These are phyloP conservation scores for Merodon equestris DNA, from an alignment of 2,888 invertebrate species.

Conservation along the genomic window DNA sequence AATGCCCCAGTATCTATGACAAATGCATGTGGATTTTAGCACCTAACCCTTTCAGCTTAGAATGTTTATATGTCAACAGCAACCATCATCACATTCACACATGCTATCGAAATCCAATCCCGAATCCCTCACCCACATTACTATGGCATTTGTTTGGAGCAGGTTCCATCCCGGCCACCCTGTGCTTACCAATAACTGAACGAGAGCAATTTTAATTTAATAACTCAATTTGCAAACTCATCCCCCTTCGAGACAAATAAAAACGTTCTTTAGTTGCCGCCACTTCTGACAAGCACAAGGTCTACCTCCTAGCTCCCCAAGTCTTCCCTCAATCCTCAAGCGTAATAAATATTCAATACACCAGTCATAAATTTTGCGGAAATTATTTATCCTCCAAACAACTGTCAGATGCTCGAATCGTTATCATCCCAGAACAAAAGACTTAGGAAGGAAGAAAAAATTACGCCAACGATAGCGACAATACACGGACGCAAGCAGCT, in stretches of 20 bases:
- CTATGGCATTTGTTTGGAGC: background rate
- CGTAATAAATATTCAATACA: constrained; percentile 58
- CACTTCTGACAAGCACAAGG: background rate
- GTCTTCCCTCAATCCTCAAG: constrained; percentile 35
- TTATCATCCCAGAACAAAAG: constrained; percentile 22
- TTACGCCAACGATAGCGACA: background rate
- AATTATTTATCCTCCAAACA: constrained; percentile 21
- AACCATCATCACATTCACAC: constrained; percentile 29
- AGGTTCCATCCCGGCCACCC: no score
- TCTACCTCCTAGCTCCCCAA: background rate
- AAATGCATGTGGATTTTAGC: no score
- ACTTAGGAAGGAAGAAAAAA: constrained; percentile 5
- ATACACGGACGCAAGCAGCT: background rate
- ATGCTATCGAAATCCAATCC: constrained; percentile 24
- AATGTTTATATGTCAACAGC: no score
- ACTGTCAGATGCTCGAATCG: constrained; percentile 38
- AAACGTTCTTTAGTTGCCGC: background rate
- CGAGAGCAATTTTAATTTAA: constrained; percentile 55
- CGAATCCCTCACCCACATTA: constrained; percentile 11
- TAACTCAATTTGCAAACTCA: constrained; percentile 45
- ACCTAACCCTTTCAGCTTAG: no score
- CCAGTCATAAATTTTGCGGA: constrained; percentile 52
- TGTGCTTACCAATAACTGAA: constrained; percentile 26
- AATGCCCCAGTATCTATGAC: no score
- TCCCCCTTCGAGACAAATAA: constrained; percentile 16